Percentiles rank a stretch among this genome's conserved stretches.
Conservation (phyloP, 1,140 invertebrate species). For the Leptopilina boulardi region DNA sequence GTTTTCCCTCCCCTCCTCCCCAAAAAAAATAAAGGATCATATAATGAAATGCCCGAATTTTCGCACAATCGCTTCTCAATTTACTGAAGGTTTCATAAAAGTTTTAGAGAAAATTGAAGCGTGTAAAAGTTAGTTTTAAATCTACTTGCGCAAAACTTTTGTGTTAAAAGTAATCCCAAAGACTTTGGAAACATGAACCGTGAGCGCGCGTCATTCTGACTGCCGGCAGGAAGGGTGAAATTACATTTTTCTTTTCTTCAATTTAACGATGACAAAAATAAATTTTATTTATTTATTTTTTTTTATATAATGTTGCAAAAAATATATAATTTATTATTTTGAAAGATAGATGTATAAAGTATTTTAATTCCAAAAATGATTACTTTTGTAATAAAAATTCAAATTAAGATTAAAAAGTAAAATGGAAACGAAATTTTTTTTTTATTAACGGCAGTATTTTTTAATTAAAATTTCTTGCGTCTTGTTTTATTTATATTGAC, state of each 20-base stretch:
- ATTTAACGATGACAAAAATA: conserved; percentile 10
- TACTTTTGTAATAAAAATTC: too few relatives aligned
- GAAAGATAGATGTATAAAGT: too few relatives aligned
- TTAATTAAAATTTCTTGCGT: too few relatives aligned
- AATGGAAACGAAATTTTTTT: too few relatives aligned
- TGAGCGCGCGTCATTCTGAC: neutral
- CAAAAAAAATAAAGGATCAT: neutral
- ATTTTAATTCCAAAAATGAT: too few relatives aligned
- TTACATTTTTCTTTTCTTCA: neutral
- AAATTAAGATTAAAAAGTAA: too few relatives aligned
- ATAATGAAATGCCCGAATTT: conserved; percentile 13
- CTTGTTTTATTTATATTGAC: too few relatives aligned
- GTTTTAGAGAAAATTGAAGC: neutral
- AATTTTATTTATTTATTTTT: too few relatives aligned
- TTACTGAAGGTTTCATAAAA: conserved; percentile 13
- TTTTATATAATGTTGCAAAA: too few relatives aligned
- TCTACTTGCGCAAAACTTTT: conserved; percentile 6
- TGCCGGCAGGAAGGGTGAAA: neutral
- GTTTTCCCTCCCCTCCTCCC: neutral
- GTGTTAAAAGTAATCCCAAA: neutral
- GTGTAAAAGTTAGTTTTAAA: conserved; percentile 14
- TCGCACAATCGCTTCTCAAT: conserved; percentile 12
- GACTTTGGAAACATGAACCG: neutral
- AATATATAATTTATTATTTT: too few relatives aligned
- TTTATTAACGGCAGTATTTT: too few relatives aligned